Conservation (phyloP, 1,140 invertebrate genomes). For the Caerostris extrusa region DNA sequence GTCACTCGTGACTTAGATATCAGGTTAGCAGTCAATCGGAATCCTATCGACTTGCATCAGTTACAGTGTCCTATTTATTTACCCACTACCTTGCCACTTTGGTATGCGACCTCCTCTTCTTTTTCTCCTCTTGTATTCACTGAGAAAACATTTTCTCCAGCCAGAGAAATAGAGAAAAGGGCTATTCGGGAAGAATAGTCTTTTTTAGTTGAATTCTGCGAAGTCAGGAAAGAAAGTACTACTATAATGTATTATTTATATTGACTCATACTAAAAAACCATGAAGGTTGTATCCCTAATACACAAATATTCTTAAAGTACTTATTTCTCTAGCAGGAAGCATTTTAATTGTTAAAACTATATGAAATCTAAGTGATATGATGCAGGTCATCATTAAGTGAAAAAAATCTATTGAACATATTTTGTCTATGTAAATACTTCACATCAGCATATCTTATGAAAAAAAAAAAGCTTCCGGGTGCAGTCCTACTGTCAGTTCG, state of each 20-base stretch:
- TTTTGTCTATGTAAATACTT: no score
- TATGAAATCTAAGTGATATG: no score
- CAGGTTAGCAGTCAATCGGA: not conserved
- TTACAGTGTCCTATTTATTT: constrained; percentile 10
- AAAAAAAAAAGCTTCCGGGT: no score
- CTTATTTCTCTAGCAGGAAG: no score
- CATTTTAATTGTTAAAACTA: no score
- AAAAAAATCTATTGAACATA: no score
- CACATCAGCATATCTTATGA: no score
- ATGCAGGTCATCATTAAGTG: no score
- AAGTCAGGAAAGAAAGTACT: constrained; percentile 1
- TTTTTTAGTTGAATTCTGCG: not conserved
- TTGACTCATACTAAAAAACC: not conserved
- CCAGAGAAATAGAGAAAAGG: not conserved
- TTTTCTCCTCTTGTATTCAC: not conserved
- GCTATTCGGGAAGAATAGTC: no score
- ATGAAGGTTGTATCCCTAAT: no score
- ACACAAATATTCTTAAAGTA: no score
- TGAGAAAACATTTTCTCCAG: not conserved
- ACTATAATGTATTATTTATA: not conserved
- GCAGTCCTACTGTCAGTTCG: no score
- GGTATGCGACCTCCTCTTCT: not conserved
- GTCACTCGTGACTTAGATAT: not conserved
- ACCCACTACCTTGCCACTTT: not conserved
- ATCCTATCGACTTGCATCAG: not conserved